Percentiles rank a stretch among this genome's conserved stretches.
phyloP scores from a whole-genome alignment of 2,797 vertebrate species.

The Brachyrhaphis roseni region DNA sequence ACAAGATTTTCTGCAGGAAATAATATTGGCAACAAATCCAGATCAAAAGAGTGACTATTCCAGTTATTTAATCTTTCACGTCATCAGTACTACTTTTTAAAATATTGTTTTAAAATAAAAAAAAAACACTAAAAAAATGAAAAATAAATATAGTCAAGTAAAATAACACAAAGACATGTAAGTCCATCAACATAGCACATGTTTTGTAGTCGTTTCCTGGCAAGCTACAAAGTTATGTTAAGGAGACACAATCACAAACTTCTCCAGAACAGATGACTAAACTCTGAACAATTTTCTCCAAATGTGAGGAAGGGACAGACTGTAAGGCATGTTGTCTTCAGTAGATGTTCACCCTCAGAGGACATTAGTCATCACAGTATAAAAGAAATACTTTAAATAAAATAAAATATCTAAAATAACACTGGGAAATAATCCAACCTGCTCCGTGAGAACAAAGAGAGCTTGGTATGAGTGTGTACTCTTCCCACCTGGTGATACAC shows the following conservation, averaged over 20 bases:
- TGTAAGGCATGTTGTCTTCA: constrained; percentile 29
- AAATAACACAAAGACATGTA: constrained; percentile 4
- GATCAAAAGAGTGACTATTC: neutral
- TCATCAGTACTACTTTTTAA: constrained; percentile 27
- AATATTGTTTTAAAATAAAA: constrained; percentile 4
- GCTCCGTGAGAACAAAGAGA: constrained; percentile 22
- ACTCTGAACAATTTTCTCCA: constrained; percentile 33
- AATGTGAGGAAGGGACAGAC: neutral
- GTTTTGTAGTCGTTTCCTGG: constrained; percentile 31
- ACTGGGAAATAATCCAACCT: constrained; percentile 45
- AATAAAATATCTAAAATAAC: constrained; percentile 36
- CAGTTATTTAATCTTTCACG: neutral
- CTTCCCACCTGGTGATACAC: constrained; percentile 28
- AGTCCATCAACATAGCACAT: neutral
- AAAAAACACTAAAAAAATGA: neutral
- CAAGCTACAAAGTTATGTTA: constrained; percentile 41
- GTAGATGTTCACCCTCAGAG: constrained; percentile 38
- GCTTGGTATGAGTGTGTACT: constrained; percentile 24
- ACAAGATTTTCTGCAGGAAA: neutral
- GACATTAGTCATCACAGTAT: constrained; percentile 48
- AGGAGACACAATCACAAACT: constrained; percentile 16
- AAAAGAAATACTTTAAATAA: constrained; percentile 39
- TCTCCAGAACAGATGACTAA: constrained; percentile 22
- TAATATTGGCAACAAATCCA: neutral
- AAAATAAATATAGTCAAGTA: constrained; percentile 41